Evolutionary conservation across 2,888 invertebrate genomes (phyloP), one percentile per base, ranked within the genome.

Genomic region (Amiota minor): DNA sequence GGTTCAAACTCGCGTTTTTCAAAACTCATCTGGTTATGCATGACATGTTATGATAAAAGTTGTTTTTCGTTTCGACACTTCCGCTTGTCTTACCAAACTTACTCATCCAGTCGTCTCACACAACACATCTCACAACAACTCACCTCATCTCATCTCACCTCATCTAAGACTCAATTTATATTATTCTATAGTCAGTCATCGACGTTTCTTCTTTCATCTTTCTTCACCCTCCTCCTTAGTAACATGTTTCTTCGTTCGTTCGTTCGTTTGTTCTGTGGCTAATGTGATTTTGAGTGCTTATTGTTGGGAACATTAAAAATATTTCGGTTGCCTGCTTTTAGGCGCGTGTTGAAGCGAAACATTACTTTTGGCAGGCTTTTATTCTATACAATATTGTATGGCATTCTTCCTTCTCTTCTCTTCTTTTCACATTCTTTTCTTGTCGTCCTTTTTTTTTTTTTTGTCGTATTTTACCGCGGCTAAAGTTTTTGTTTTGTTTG

Each of bases 241-340:
- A 3, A 8, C 2, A 10, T 18, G 6, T 62, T 14, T 35, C 45
- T 45, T 18, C 23, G 62, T 11, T 35, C 35, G 35, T 18, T 4
- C 45, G 23, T 12, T n/a, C 0, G 46, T 18, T 12, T 6, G 67
- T 35, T 35, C 6, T 35, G 6, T 10, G 55, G 50, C 76, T 84
- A 84, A 84, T 84, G 82, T 76, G 84, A 84, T 83, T 84, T 84
- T 84, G 81, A 84, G 84, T 84, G 83, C 81, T 79, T 81, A 83
- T 84, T 83, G 82, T 83, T 82, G 79, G 75, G 78, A 78, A 74
- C 35, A 77, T 77, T 75, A 76, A 77, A 79, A 77, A 72, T 71
- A 69, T 73, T 78, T 75, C 61, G 45, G 14, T 11, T 50, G 61
- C 20, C 45, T 35, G 55, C 49, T 49, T n/a, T 49, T 59, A 59